Evolutionary conservation across 2,113 vertebrate genomes (phyloP).

Genomic region (Anhinga anhinga): DNA sequence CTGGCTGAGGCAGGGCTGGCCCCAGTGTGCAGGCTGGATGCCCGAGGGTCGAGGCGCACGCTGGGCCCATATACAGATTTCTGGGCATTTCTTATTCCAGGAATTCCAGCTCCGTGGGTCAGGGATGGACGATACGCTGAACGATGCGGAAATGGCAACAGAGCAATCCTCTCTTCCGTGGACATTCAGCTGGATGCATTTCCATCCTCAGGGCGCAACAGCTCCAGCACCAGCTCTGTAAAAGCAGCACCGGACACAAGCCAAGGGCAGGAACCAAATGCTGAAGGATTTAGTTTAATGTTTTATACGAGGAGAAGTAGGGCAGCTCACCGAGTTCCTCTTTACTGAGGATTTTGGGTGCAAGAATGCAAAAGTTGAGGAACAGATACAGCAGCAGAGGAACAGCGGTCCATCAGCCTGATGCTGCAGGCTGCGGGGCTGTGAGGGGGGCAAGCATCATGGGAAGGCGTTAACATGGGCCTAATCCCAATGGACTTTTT

Average conservation of each 20-base stretch:
- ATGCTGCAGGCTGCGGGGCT: neutral
- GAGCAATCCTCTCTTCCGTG: accelerated
- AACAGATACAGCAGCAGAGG: neutral
- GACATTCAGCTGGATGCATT: accelerated
- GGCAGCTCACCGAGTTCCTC: accelerated
- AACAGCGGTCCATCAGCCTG: neutral
- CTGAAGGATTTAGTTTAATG: neutral
- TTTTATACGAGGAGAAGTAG: neutral
- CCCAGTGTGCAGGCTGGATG: accelerated
- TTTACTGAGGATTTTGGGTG: neutral
- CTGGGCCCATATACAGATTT: neutral
- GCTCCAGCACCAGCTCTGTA: neutral
- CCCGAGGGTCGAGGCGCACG: accelerated
- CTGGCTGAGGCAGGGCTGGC: neutral
- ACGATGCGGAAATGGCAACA: neutral
- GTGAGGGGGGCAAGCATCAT: accelerated
- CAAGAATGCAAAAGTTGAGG: neutral
- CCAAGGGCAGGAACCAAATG: neutral
- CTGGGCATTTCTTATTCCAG: neutral
- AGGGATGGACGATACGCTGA: neutral
- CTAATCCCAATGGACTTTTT: neutral
- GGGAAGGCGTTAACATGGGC: accelerated
- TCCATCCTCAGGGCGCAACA: neutral
- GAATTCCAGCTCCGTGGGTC: neutral
- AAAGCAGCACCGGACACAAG: neutral